These are phyloP conservation scores for Tethya wilhelma DNA, from an alignment of 37 sponge, comb jelly and placozoan species.

Conservation along the genomic window DNA sequence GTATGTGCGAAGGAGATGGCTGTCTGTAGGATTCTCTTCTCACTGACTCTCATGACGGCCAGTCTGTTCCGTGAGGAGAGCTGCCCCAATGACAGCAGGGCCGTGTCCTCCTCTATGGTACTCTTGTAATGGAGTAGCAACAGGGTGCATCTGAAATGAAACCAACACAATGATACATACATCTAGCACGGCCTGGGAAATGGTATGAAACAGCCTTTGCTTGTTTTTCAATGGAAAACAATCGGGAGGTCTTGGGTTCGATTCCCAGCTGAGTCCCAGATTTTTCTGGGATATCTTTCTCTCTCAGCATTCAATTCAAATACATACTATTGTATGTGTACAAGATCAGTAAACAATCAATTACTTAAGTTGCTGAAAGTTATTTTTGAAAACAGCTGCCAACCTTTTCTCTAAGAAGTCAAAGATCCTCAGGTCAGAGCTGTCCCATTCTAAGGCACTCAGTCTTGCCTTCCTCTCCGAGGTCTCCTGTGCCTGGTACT, in stretches of 20 bases:
- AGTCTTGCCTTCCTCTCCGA: slow-evolving; percentile 1
- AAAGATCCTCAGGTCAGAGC: slow-evolving; percentile 34
- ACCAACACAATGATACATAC: not conserved
- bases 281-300: too few species aligned
- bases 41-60: slow-evolving; percentile 36
- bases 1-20: slow-evolving; percentile 16
- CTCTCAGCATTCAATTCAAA: too few species aligned
- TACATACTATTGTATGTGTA: not conserved
- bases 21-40: slow-evolving; percentile 41
- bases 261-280: too few species aligned
- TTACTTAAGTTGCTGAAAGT: not conserved
- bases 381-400: not conserved
- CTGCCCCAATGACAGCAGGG: not conserved
- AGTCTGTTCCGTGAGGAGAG: slow-evolving; percentile 9
- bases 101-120: slow-evolving; percentile 20
- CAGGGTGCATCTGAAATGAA: slow-evolving; percentile 46
- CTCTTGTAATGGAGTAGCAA: slow-evolving; percentile 56
- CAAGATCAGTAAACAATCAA: not conserved
- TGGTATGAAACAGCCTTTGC: too few species aligned
- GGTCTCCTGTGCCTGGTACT: not conserved
- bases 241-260: too few species aligned
- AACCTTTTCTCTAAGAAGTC: slow-evolving; percentile 69
- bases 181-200: not conserved
- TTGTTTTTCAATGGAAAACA: too few species aligned
- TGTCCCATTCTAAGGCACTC: not conserved